Conservation (phyloP, 2,797 vertebrate genomes). For the Carduelis carduelis region DNA sequence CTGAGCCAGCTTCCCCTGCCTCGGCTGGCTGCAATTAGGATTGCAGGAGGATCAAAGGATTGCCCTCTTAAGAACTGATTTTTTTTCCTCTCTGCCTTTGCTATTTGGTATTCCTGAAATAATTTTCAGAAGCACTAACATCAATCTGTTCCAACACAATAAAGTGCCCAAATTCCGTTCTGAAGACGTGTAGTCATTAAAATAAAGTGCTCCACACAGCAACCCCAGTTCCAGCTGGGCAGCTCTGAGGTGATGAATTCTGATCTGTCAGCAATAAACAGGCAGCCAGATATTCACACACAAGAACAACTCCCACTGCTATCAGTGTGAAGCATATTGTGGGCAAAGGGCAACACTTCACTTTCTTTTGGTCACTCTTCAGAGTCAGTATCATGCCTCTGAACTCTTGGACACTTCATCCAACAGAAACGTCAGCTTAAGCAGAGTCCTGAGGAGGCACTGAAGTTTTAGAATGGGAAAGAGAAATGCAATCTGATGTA, state of each 20-base stretch:
- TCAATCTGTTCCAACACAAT: not conserved
- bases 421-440: not conserved
- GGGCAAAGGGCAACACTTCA: not conserved
- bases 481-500: not conserved
- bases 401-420: not conserved
- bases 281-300: not conserved
- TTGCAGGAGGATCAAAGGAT: not conserved
- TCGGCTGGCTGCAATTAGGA: rapidly evolving
- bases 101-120: not conserved
- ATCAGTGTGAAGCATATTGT: not conserved
- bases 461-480: not conserved
- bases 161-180: not conserved
- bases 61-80: not conserved
- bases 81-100: not conserved
- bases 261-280: not conserved
- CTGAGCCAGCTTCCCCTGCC: not conserved
- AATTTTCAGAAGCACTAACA: not conserved
- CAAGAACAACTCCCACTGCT: not conserved
- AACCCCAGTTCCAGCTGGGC: not conserved
- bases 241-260: not conserved
- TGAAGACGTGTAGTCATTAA: not conserved
- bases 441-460: not conserved
- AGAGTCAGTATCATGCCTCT: rapidly evolving
- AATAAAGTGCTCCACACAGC: not conserved
- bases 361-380: not conserved